Evolutionary conservation across 2,113 vertebrate species (phyloP).

Genomic region (Dipodomys merriami): DNA sequence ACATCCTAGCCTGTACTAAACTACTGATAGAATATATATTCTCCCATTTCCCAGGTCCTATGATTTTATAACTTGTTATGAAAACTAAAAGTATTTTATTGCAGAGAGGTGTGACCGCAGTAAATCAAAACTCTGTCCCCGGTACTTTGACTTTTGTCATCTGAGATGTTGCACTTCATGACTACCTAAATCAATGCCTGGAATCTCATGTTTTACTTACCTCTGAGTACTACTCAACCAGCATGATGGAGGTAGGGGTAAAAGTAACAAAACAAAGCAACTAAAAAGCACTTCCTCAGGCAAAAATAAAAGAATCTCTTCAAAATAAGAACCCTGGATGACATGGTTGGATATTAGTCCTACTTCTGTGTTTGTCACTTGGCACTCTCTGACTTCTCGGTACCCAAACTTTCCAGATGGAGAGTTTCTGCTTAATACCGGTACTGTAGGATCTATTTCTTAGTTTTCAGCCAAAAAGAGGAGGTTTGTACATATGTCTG

Average conservation of each 20-base stretch:
- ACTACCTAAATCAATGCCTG: background rate
- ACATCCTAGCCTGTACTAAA: background rate
- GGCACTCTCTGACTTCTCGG: background rate
- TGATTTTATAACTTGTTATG: background rate
- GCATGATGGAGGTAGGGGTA: background rate
- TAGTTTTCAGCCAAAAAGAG: background rate
- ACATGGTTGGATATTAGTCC: background rate
- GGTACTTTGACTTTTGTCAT: background rate
- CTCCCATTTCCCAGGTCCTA: background rate
- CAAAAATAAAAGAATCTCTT: background rate
- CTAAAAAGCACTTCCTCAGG: background rate
- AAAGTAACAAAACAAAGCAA: background rate
- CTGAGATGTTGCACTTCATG: background rate
- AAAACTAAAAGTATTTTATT: background rate
- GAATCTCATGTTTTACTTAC: background rate
- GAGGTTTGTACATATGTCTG: background rate
- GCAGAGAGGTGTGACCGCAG: background rate
- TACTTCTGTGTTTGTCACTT: background rate
- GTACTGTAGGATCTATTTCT: background rate
- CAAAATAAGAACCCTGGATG: background rate
- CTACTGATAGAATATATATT: background rate
- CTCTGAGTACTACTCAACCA: background rate
- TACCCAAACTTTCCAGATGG: background rate
- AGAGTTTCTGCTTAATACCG: background rate
- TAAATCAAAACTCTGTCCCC: background rate